Base-by-base conservation (phyloP, 2,113 vertebrate genomes). In the Coregonus clupeaformis region DNA sequence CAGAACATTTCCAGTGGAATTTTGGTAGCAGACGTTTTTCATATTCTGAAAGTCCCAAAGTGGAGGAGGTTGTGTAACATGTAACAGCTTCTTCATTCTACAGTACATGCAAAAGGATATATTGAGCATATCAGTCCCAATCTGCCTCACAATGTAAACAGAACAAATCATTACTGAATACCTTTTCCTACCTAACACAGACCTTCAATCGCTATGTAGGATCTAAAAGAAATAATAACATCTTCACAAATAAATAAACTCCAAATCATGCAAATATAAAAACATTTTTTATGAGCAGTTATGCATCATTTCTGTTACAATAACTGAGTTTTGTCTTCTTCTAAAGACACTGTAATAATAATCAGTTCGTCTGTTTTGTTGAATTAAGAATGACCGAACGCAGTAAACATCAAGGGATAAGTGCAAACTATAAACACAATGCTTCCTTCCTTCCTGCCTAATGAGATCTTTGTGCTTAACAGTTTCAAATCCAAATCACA, bases 121-220 rank as follows among this genome's bases (percentile, higher is more conserved):
- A 13, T 70, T 74, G 68, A 80, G 74, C 86, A 91, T 89, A 79
- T 79, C 75, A 77, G 70, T 77, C 73, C 49, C 76, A 79, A 85
- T 29, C 78, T 78, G 63, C 66, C 72, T 74, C 81, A 82, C 74
- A 77, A 82, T 77, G 82, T 83, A 71, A 79, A 80, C 77, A 83
- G 16, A 55, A 55, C 52, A 55, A 55, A 45, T 6, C 42, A 45
- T 45, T 45, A 45, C 16, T 71, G 75, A 55, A 55, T 18, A 55
- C 52, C 42, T 5, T 55, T 76, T 84, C 74, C 18, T 76, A 81
- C 72, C 73, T 72, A 77, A 59, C 79, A 66, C 69, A 52, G 27
- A 27, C 77, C 68, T 68, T 74, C 11, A 47, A 77, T 73, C 32
- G 42, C 36, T 79, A n/a, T 69, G 75, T 22, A 77, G 59, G 18